Conservation (phyloP, 2,797 vertebrate species). For the Gobionotothen gibberifrons region DNA sequence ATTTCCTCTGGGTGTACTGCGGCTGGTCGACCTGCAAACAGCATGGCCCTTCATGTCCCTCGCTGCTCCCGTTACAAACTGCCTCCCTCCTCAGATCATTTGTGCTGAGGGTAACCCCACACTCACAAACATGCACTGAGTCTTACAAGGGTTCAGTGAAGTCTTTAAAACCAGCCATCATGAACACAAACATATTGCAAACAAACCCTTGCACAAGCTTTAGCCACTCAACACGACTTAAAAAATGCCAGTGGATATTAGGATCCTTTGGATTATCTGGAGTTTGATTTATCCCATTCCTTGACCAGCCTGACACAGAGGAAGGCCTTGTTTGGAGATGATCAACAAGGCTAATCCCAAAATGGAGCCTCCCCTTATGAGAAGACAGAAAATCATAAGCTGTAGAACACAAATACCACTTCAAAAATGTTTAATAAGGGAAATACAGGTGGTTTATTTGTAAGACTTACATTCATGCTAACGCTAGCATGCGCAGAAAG, state of each 20-base stretch:
- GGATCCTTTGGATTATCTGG: constrained; percentile 65
- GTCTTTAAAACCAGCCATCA: constrained; percentile 1
- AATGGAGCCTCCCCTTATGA: constrained; percentile 31
- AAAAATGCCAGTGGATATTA: constrained; percentile 57
- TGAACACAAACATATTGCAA: constrained; percentile 12
- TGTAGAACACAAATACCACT: neutral
- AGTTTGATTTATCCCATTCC: constrained; percentile 60
- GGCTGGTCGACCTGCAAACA: constrained; percentile 70
- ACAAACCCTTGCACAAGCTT: constrained; percentile 20
- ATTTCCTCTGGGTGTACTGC: constrained; percentile 76
- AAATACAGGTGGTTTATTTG: neutral
- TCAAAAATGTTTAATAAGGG: neutral
- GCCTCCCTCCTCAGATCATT: constrained; percentile 17
- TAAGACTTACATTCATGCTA: neutral
- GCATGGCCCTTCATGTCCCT: constrained; percentile 52
- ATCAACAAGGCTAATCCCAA: constrained; percentile 55
- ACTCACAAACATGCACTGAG: constrained; percentile 46
- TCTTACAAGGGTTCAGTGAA: constrained; percentile 31
- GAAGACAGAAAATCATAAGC: constrained; percentile 19
- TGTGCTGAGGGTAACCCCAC: constrained; percentile 34
- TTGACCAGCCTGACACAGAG: constrained; percentile 59
- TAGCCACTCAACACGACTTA: constrained; percentile 28
- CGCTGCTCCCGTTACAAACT: constrained; percentile 48
- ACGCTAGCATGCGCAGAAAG: neutral
- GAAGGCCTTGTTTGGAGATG: constrained; percentile 66